A percentile compares a stretch with the other conserved stretches of the same genome.
Conservation (phyloP, 2,797 vertebrate species). For the Notoglanidium macrostoma region DNA sequence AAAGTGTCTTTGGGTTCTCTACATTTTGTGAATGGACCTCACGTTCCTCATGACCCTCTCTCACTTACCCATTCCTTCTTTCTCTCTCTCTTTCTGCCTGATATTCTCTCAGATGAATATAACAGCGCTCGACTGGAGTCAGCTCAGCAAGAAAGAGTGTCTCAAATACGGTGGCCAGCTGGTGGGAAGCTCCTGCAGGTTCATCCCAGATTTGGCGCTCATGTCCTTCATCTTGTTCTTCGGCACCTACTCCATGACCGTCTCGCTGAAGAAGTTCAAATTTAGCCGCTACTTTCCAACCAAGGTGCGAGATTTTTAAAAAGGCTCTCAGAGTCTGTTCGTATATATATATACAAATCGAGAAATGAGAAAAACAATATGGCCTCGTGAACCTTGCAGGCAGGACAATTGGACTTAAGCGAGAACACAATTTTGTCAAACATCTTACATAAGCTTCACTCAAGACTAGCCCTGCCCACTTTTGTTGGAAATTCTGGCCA, state of each 20-base stretch:
- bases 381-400: not conserved
- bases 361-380: not conserved
- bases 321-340: not conserved
- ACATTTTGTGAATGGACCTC: not conserved
- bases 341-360: not conserved
- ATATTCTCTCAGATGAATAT: slow-evolving; percentile 81
- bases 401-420: not conserved
- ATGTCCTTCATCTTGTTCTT: slow-evolving; percentile 99
- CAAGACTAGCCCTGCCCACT: not conserved
- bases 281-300: slow-evolving; percentile 97
- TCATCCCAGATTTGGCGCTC: slow-evolving; percentile 90
- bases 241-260: slow-evolving; percentile 94
- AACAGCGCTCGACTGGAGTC: slow-evolving; percentile 96
- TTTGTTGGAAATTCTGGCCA: not conserved
- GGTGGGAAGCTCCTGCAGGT: slow-evolving; percentile 89
- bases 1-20: not conserved
- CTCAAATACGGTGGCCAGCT: slow-evolving; percentile 89
- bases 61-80: slow-evolving; percentile 40
- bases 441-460: not conserved
- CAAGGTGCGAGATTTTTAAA: slow-evolving; percentile 77
- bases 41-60: not conserved
- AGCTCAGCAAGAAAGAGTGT: slow-evolving; percentile 96
- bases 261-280: slow-evolving; percentile 96
- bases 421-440: not conserved
- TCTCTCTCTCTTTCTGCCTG: slow-evolving; percentile 67